Base-by-base conservation (phyloP, 2,888 invertebrate species). In the Spilosoma lubricipeda region DNA sequence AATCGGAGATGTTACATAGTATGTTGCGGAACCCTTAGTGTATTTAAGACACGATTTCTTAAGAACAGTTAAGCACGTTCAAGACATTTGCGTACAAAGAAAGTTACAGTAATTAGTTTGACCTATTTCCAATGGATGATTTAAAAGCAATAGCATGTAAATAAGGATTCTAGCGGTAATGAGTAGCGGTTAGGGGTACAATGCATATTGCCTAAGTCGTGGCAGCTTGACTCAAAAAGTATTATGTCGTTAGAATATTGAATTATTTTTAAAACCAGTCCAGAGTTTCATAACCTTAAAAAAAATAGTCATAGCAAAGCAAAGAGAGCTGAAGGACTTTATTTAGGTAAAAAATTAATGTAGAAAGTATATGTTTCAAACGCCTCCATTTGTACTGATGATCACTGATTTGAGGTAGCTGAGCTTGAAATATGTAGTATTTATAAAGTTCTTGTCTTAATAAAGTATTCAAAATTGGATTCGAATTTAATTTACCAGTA, bases 31-130 rank as follows among this genome's bases (percentile, higher is more conserved):
- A 75, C 48, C 45, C 15, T 7, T 52, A 65, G 79, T 79, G 78
- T 80, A 85, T 83, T 83, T 83, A 71, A 76, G 80, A 77, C 77
- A 76, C 78, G 76, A 76, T 76, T 67, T 77, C 64, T 78, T 77
- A 75, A 76, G 82, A 82, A 85, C 83, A 79, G 78, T 76, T 67
- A 75, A 82, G 86, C 89, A 90, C 89, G 89, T 88, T 81, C 84
- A 69, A 73, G 71, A 81, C 87, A 84, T 89, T 87, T 82, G 78
- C 78, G 79, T 83, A 80, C 76, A 76, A 82, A 81, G 82, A 85
- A 86, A 86, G 81, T 77, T 83, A 83, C 79, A 80, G 84, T 83
- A 82, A 85, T 86, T 83, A 81, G 84, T 83, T 75, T 71, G 80
- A 79, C 79, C 81, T 78, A 83, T 86, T 87, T 85, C 81, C 83